Percentiles rank a stretch among this genome's conserved stretches.
Evolutionary conservation across 2,113 vertebrate species (phyloP).

Genomic region (Gopherus flavomarginatus): DNA sequence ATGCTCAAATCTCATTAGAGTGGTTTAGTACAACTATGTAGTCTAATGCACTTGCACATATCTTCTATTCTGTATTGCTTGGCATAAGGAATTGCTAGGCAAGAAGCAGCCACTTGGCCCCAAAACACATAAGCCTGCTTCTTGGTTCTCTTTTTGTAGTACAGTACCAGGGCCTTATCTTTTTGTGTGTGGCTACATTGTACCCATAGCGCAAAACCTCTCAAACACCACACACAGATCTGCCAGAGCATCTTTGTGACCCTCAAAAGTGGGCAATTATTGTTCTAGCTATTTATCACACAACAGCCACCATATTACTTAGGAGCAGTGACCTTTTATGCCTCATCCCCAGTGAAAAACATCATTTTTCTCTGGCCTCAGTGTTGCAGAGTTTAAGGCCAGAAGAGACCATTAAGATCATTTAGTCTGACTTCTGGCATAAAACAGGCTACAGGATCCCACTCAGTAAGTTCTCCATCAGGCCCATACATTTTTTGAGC

Average conservation of each 20-base stretch:
- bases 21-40: background rate
- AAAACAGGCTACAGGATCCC: fast-evolving
- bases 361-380: background rate
- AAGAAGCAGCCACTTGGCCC: background rate
- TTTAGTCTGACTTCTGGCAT: background rate
- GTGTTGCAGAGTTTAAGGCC: background rate
- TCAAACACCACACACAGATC: background rate
- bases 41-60: background rate
- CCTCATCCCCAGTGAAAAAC: fast-evolving
- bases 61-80: background rate
- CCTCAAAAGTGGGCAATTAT: fast-evolving
- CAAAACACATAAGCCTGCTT: background rate
- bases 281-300: background rate
- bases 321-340: background rate
- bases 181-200: background rate
- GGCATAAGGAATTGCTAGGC: background rate
- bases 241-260: background rate
- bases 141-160: background rate
- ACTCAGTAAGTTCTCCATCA: background rate
- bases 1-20: background rate
- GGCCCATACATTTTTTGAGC: background rate
- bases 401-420: background rate
- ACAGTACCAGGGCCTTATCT: background rate
- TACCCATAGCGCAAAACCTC: background rate
- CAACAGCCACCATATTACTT: background rate